Evolutionary conservation across 2,888 invertebrate genomes (phyloP), one percentile per base, ranked within the genome.

Genomic region (Exephanes ischioxanthus): DNA sequence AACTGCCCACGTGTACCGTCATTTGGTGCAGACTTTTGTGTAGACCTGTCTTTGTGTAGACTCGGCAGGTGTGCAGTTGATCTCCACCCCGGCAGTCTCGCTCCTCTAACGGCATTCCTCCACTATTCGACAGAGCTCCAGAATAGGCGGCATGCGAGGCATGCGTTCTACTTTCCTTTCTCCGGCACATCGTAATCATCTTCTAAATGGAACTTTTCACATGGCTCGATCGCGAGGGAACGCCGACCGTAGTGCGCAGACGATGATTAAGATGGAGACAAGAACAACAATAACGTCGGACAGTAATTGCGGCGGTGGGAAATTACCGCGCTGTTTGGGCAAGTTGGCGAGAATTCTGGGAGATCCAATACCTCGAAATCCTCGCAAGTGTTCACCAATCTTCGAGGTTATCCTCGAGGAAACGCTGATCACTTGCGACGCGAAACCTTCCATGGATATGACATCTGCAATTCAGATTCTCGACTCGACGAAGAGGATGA

Each of bases 381-480:
- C 16, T n/a, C 33, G 30, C 30, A 30, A 30, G 30, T 33, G 16
- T 26, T 63, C 61, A 11, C 45, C 61, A 22, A 58, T 22, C 22
- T 58, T 26, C 11, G 9, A 3, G 45, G 14, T 48, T 61, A 45
- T 75, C 19, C 48, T 30, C 61, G 58, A n/a, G n/a, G 30, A 61
- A 75, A 55, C 11, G 30, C 55, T 37, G 58, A 58, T 70, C 26
- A 3, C 45, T 55, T n/a, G 77, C 14, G 37, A 14, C 33, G 70
- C 48, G 70, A 61, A 70, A 26, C 41, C 26, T 41, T n/a, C 61
- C 70, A 33, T 14, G 70, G 7, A 14, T 19, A 78, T 63, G 70
- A 48, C 26, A 78, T 70, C 33, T 70, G 61, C 61, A 70, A 78
- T 78, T 78, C 22, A 61, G 45, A 70, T 45, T 33, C 45, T 70